Base-by-base conservation (phyloP, 1,140 invertebrate species). In the Hyposmocoma kahamanoa region DNA sequence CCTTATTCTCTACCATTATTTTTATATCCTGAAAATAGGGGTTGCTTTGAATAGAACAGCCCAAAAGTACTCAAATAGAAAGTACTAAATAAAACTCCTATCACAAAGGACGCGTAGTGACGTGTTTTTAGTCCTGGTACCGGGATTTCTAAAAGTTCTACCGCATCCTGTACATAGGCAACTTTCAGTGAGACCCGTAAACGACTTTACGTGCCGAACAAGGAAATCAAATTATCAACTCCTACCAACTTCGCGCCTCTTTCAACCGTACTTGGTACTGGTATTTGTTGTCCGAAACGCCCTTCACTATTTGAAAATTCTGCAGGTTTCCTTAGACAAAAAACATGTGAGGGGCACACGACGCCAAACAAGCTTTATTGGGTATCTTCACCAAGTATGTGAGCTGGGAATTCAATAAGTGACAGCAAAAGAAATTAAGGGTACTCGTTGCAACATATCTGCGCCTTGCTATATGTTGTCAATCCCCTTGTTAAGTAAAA, bases 141-240 rank as follows among this genome's bases (percentile, higher is more conserved):
- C 55, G 46, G 67, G 72, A 72, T 48, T 61, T 56, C 59, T 54
- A 46, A 70, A 74, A 72, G 56, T 72, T 71, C 42, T 20, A 46
- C 53, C 51, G 57, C 64, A 70, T 72, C 72, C 65, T 53, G 49
- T 65, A 62, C 49, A 54, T 66, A 67, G 57, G 61, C 65, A 75
- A 75, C 68, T 79, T 76, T 59, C 51, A 68, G 63, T 72, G 73
- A 73, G 62, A 63, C 62, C 54, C 63, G 66, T 80, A 81, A 80
- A 81, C 72, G 76, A 79, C 63, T 75, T 78, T 77, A 78, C 73
- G 76, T 84, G 72, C 80, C 67, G 67, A 73, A 81, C 65, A 69
- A 68, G 69, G 65, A 77, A 84, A 84, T 84, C 74, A 80, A 84
- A 84, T 82, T 81, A 82, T 74, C 70, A 75, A 76, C 75, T 80